phyloP scores from a whole-genome alignment of 2,888 invertebrate species.

The Philaethria dido region DNA sequence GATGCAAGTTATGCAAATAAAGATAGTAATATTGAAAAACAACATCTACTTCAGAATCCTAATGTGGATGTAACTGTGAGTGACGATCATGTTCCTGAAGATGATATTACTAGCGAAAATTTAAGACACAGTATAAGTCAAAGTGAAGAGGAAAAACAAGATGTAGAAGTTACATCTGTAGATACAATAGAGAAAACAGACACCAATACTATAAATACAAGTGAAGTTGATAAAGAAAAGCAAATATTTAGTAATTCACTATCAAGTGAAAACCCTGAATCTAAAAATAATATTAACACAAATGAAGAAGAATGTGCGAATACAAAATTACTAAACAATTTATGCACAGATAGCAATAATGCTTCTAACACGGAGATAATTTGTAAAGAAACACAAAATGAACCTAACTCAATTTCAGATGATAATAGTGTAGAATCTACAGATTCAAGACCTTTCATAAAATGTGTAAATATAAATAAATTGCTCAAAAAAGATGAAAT shows the following conservation, averaged over 20 bases:
- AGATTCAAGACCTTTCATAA: constrained; percentile 59
- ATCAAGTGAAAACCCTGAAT: neutral
- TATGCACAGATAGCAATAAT: neutral
- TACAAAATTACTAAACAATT: neutral
- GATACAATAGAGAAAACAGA: neutral
- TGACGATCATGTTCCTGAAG: neutral
- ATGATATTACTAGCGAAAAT: neutral
- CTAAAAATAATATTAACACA: neutral
- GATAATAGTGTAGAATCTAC: constrained; percentile 32
- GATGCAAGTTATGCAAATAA: constrained; percentile 5
- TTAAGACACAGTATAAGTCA: neutral
- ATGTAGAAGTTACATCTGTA: neutral
- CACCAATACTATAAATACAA: neutral
- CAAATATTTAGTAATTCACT: neutral
- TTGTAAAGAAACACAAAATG: neutral
- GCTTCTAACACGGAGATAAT: neutral
- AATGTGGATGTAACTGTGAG: neutral
- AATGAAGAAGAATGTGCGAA: neutral
- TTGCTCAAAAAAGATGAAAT: constrained; percentile 62
- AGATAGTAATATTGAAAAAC: neutral
- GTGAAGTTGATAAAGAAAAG: neutral
- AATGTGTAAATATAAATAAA: constrained; percentile 72
- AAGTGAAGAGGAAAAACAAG: neutral
- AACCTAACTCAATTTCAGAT: constrained; percentile 22
- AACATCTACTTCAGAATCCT: neutral